phyloP scores from a whole-genome alignment of 2,113 vertebrate genomes.

The Passer domesticus region DNA sequence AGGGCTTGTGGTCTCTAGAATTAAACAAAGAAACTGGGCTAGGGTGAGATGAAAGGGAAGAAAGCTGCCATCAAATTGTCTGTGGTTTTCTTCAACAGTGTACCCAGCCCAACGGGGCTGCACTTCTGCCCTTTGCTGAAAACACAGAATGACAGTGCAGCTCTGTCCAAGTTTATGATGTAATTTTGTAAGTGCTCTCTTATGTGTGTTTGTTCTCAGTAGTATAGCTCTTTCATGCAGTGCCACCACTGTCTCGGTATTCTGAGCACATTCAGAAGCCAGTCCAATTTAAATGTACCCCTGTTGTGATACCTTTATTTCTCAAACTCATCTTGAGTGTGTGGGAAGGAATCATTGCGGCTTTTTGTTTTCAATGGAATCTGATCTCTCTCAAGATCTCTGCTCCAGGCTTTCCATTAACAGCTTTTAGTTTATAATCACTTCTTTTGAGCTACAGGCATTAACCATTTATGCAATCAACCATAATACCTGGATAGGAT shows the following conservation, averaged over 20 bases:
- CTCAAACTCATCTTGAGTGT: constrained; percentile 3
- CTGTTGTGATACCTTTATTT: constrained; percentile 43
- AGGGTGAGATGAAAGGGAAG: neutral
- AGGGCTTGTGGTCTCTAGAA: neutral
- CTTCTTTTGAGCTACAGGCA: neutral
- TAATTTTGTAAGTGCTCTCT: neutral
- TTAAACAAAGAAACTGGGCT: neutral
- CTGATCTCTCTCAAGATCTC: constrained; percentile 14
- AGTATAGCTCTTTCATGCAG: neutral
- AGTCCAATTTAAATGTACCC: constrained; percentile 19
- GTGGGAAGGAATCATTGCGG: neutral
- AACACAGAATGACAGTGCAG: neutral
- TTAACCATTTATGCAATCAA: constrained; percentile 36
- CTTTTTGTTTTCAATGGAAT: constrained; percentile 36
- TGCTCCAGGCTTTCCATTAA: constrained; percentile 11
- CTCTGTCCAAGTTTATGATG: neutral
- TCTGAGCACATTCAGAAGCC: constrained; percentile 1
- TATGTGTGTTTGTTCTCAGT: constrained; percentile 11
- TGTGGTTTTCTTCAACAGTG: neutral
- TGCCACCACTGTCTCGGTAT: neutral
- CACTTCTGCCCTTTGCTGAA: neutral
- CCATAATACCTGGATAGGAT: neutral
- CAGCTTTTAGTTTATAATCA: constrained; percentile 15
- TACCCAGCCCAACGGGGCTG: neutral
- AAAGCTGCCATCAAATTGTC: neutral